Evolutionary conservation across 2,797 vertebrate genomes (phyloP), one percentile per base, ranked within the genome.

Genomic region (Dallia pectoralis): DNA sequence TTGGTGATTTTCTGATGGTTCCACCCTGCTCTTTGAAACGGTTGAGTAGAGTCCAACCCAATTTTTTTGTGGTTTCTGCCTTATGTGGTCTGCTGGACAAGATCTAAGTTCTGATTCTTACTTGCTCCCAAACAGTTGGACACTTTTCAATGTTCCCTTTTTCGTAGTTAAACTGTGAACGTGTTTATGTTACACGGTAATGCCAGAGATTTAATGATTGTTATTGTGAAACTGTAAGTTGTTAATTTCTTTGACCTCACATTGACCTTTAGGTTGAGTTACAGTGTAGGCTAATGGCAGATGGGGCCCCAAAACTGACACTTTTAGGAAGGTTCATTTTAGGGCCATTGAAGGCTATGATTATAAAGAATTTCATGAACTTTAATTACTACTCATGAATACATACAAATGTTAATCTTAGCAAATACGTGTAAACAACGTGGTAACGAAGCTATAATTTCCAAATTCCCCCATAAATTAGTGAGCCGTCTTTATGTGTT

Each of bases 401-500:
- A 85, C 88, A 85, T 73, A 81, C 81, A 78, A 74, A 67, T 87
- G 84, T 87, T 87, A 80, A 79, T 87, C 76, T 81, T 81, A 36
- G 84, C 75, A 33, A 88, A 81, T 84, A 83, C 79, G 85, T 88
- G 81, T 88, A 81, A 91, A 87, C 87, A 82, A 74, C 79, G 76
- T 82, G 87, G 89, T 79, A 86, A 86, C 91, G 83, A 85, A 91
- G 86, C 87, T 92, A 82, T 93, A 92, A 93, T 93, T 92, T 92
- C 86, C 81, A 85, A 87, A 61, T 91, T 93, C 87, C 90, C 86
- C 82, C 81, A 82, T 86, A 88, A 87, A 90, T 91, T 90, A 84
- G 88, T 88, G 84, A 91, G 89, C 89, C 91, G 91, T 91, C 90
- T 91, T 90, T 87, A 91, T 89, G 81, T 87, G 87, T 91, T 92